Conservation (phyloP, 2,888 invertebrate genomes). For the Pterobdella sp. region DNA sequence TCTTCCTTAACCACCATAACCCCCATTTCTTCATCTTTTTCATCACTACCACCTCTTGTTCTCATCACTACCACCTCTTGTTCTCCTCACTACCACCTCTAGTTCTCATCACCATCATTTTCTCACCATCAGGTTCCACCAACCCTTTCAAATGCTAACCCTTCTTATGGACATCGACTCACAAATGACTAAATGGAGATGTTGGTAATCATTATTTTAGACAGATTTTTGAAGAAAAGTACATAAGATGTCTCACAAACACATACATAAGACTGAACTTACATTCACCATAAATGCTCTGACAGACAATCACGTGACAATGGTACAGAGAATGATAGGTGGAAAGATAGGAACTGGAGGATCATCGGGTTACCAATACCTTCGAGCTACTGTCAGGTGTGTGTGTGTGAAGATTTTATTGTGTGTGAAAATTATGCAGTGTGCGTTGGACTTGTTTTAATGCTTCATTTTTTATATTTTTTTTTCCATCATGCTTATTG, state of each 20-base stretch:
- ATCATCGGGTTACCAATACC: conserved; percentile 93
- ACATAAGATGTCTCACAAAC: background rate
- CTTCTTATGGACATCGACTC: conserved; percentile 96
- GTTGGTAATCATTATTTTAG: conserved; percentile 60
- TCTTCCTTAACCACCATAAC: background rate
- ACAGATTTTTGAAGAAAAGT: background rate
- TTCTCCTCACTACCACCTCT: background rate
- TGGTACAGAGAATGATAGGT: conserved; percentile 98
- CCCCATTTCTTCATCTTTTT: background rate
- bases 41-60: background rate
- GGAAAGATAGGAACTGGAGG: conserved; percentile 90
- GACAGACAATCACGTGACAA: conserved; percentile 89
- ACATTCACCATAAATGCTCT: background rate
- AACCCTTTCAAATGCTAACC: conserved; percentile 88
- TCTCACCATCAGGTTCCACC: conserved; percentile 67
- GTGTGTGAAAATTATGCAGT: background rate
- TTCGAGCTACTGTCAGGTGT: conserved; percentile 90
- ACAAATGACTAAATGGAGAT: conserved; percentile 95
- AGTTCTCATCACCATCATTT: background rate
- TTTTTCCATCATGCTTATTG: too few species aligned
- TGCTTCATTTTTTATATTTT: too few species aligned
- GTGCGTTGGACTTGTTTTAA: background rate
- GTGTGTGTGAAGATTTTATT: background rate
- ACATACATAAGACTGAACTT: background rate
- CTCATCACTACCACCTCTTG: background rate